Evolutionary conservation across 2,113 vertebrate genomes (phyloP), one percentile per base, ranked within the genome.

Genomic region (Astur gentilis): DNA sequence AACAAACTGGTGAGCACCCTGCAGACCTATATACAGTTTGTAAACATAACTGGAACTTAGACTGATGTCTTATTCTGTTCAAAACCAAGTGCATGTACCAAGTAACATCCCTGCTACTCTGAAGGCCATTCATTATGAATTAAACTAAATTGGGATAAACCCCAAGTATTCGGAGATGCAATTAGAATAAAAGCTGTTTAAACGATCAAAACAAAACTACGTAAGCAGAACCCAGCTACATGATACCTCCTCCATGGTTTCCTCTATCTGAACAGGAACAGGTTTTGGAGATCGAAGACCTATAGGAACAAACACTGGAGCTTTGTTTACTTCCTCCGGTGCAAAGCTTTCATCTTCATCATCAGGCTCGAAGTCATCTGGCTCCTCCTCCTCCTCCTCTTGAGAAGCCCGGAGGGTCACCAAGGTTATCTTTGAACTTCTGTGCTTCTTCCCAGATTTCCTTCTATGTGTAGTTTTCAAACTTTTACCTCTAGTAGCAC

Each of bases 171-270:
- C 2, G 1, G 23, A 85, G 13, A 70, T 19, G 13, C 13, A 57
- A 23, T 10, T 66, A 40, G 16, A 77, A 77, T 40, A 83, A 66
- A 93, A 78, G 9, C 2, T 69, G 54, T 50, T 82, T 55, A 64
- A 87, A 58, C 13, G 52, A 81, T 19, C 15, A 67, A 40, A 83
- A 89, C n/a, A 52, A 25, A 71, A 78, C 6, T 23, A 80, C 3
- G 45, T 10, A 52, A 25, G 29, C n/a, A 95, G 54, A 92, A 90
- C 4, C 6, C 38, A 82, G 25, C 9, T 29, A 87, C 32, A 44
- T 64, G 31, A 61, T 97, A 99, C 99, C 99, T 99, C 99, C 95
- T 99, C 99, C 98, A 99, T 97, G 0, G 98, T 99, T 97, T 99
- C 99, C 72, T 99, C 98, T 88, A 99, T 98, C 87, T 99, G 98